Percentiles rank a stretch among this genome's conserved stretches.
These are phyloP conservation scores for Tribolium castaneum DNA, from an alignment of 1,140 invertebrate species.

Conservation along the genomic window DNA sequence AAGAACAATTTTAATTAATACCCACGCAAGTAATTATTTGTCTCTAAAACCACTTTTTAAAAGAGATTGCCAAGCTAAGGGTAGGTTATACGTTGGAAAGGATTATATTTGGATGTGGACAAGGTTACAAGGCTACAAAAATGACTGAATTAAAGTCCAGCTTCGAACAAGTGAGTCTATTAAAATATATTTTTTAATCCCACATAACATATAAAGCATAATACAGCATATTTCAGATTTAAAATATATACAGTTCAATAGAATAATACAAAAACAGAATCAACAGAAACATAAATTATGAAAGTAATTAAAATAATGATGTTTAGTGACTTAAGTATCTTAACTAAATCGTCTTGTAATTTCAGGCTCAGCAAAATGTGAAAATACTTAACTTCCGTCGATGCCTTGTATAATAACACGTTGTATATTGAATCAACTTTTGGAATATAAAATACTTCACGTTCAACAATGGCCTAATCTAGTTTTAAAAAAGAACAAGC, in stretches of 20 bases:
- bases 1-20: too few relatives aligned
- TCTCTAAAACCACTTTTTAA: too few relatives aligned
- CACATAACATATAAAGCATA: conserved; percentile 36
- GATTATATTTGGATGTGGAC: too few relatives aligned
- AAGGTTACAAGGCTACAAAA: not conserved
- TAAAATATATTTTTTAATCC: conserved; percentile 34
- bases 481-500: conserved; percentile 26
- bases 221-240: conserved; percentile 31
- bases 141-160: not conserved
- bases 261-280: conserved; percentile 6
- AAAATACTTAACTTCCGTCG: not conserved
- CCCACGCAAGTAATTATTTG: too few relatives aligned
- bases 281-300: conserved; percentile 10
- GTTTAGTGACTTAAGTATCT: conserved; percentile 24
- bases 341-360: not conserved
- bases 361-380: not conserved
- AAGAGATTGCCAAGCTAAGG: too few relatives aligned
- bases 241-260: conserved; percentile 28
- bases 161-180: conserved; percentile 12
- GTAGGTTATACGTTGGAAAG: too few relatives aligned
- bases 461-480: conserved; percentile 33
- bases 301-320: not conserved
- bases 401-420: not conserved
- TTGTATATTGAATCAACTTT: not conserved
- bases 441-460: conserved; percentile 33